Evolutionary conservation across 2,888 invertebrate species (phyloP).

Genomic region (Chaetoderma sp.): DNA sequence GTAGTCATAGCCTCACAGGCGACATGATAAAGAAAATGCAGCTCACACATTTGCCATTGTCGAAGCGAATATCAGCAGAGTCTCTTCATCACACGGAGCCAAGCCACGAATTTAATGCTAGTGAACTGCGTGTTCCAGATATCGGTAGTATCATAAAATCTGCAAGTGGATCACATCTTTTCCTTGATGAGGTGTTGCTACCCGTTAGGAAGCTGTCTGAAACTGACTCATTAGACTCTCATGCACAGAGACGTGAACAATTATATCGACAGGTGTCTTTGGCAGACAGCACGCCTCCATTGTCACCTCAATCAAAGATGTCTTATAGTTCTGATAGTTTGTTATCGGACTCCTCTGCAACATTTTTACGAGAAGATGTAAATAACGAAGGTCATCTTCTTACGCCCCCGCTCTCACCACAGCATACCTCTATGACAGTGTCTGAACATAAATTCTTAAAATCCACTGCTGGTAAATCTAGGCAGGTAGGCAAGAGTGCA

Average conservation of each 20-base stretch:
- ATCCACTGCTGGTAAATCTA: too few relatives aligned
- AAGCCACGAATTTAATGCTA: slow-evolving; percentile 16
- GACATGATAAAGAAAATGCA: background rate
- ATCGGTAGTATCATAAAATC: slow-evolving; percentile 51
- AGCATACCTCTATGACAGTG: background rate
- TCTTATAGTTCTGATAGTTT: slow-evolving; percentile 51
- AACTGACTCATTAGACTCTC: background rate
- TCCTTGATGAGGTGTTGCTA: slow-evolving; percentile 44
- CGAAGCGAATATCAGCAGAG: slow-evolving; percentile 42
- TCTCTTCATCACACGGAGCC: slow-evolving; percentile 38
- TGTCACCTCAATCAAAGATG: slow-evolving; percentile 51
- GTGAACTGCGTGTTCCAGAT: slow-evolving; percentile 18
- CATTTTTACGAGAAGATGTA: slow-evolving; percentile 22
- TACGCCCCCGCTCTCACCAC: background rate
- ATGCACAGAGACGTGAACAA: slow-evolving; percentile 6
- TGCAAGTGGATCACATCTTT: slow-evolving; percentile 59
- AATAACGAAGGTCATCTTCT: background rate
- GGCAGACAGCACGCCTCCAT: slow-evolving; percentile 49
- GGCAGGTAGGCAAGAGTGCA: too few relatives aligned
- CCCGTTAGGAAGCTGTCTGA: slow-evolving; percentile 10
- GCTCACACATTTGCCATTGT: slow-evolving; percentile 8
- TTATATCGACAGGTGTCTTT: slow-evolving; percentile 38
- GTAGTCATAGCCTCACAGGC: background rate
- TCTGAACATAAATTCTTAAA: too few relatives aligned
- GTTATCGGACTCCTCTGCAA: slow-evolving; percentile 49